Base-by-base conservation (phyloP, 2,888 invertebrate species). In the Pardosa pseudoannulata region DNA sequence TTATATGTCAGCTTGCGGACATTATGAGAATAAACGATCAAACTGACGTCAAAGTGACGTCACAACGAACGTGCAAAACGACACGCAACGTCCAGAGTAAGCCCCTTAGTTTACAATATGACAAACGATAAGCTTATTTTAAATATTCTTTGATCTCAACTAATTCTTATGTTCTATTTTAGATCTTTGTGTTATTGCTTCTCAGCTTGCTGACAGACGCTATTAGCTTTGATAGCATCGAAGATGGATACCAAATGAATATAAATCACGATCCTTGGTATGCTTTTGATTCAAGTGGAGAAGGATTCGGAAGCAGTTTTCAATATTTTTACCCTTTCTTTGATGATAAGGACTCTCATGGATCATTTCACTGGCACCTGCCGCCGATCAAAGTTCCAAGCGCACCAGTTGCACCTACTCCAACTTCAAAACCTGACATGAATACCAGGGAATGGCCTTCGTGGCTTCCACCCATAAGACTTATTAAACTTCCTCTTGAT, bases 401-500 rank as follows among this genome's bases (percentile, higher is more conserved):
- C 23, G 23, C 71, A 13, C 79, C 79, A 13, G 5, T 74, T 13
- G 46, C 31, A 6, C 75, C 62, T 0, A 27, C 70, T 3, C 5
- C n/a, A 9, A 6, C 50, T 0, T 31, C 39, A 28, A 29, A 29
- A 13, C 41, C 29, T 5, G 19, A 36, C 0, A 68, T 68, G 64
- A 13, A 27, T 7, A 68, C 70, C 2, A 32, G 81, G 0, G 81
- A 81, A 46, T 83, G 82, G 82, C 82, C 82, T 7, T 68, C 56
- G 2, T 72, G 72, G 72, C 32, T 83, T 11, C 82, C 82, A 72
- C 82, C 82, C 13, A 64, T 83, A 6, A 28, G 71, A 36, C 67
- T 83, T 36, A 65, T 83, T 1, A 76, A 76, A 23, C 23, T 75
- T 31, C 75, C 76, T 11, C 23, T 83, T 64, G 82, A 83, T 72